Percentiles rank a stretch among this genome's conserved stretches.
Evolutionary conservation across 2,888 invertebrate genomes (phyloP).

Genomic region (Artemia sinica): DNA sequence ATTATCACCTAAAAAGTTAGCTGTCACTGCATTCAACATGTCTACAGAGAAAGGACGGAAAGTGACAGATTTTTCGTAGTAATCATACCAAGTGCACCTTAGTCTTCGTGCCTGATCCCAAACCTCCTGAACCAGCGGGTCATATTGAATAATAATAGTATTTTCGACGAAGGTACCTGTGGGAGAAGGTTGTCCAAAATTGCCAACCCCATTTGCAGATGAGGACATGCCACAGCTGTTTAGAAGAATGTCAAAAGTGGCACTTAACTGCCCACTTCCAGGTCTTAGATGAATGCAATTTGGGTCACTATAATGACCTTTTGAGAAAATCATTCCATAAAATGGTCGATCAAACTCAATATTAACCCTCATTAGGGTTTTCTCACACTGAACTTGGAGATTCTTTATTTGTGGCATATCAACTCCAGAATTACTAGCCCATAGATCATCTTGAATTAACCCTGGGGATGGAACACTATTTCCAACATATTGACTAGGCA

Average conservation of each 20-base stretch:
- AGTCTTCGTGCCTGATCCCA: conserved; percentile 87
- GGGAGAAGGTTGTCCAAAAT: conserved; percentile 62
- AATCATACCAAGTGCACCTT: conserved; percentile 88
- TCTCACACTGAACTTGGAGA: conserved; percentile 83
- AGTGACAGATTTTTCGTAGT: conserved; percentile 84
- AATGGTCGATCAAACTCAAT: conserved; percentile 87
- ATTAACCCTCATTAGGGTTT: conserved; percentile 85
- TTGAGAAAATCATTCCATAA: conserved; percentile 89
- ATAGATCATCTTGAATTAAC: conserved; percentile 52
- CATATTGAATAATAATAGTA: conserved; percentile 74
- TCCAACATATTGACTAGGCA: conserved; percentile 26
- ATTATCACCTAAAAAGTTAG: conserved; percentile 86
- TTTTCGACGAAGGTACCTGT: conserved; percentile 86
- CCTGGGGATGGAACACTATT: conserved; percentile 32
- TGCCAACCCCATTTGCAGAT: conserved; percentile 60
- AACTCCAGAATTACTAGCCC: conserved; percentile 61
- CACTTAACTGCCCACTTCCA: conserved; percentile 72
- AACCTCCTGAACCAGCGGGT: conserved; percentile 82
- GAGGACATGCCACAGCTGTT: conserved; percentile 86
- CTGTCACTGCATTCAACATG: conserved; percentile 83
- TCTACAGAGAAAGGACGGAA: conserved; percentile 89
- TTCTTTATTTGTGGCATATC: conserved; percentile 87
- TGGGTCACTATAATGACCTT: conserved; percentile 68
- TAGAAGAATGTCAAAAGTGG: conserved; percentile 80
- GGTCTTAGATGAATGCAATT: conserved; percentile 82